Evolutionary conservation across 2,797 vertebrate genomes (phyloP).

Genomic region (Gallinago nigripennis): DNA sequence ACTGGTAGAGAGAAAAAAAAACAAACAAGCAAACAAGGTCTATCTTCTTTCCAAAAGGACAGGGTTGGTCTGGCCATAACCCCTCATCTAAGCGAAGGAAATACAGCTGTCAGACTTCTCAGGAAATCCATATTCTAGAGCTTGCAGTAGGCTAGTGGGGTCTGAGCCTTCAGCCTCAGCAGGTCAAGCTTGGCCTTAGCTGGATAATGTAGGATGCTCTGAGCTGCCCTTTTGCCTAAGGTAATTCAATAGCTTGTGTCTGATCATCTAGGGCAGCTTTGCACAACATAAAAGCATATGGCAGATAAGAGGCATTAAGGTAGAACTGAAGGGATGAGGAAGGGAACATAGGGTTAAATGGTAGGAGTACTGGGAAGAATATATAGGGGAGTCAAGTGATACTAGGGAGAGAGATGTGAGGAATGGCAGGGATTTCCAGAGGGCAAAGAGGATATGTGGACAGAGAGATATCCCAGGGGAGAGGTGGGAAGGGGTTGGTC

Average conservation of each 20-base stretch:
- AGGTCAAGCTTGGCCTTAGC: background rate
- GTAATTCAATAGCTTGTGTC: background rate
- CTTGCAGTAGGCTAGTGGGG: background rate
- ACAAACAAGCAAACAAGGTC: background rate
- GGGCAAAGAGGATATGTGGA: background rate
- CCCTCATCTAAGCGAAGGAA: background rate
- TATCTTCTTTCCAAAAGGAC: background rate
- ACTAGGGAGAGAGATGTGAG: background rate
- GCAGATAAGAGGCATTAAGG: background rate
- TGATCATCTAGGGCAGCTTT: background rate
- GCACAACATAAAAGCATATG: background rate
- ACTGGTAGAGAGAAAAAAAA: background rate
- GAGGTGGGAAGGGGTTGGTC: background rate
- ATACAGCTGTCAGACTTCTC: background rate
- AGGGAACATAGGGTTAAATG: background rate
- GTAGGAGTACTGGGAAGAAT: background rate
- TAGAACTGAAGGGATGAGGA: background rate
- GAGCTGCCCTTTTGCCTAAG: background rate
- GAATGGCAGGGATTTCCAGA: background rate
- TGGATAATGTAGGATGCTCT: background rate
- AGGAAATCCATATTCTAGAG: background rate
- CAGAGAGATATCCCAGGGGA: background rate
- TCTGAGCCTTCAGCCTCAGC: background rate
- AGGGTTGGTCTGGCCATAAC: background rate
- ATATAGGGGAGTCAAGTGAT: background rate